phyloP scores from a whole-genome alignment of 2,113 vertebrate genomes.

The Ellobius talpinus region DNA sequence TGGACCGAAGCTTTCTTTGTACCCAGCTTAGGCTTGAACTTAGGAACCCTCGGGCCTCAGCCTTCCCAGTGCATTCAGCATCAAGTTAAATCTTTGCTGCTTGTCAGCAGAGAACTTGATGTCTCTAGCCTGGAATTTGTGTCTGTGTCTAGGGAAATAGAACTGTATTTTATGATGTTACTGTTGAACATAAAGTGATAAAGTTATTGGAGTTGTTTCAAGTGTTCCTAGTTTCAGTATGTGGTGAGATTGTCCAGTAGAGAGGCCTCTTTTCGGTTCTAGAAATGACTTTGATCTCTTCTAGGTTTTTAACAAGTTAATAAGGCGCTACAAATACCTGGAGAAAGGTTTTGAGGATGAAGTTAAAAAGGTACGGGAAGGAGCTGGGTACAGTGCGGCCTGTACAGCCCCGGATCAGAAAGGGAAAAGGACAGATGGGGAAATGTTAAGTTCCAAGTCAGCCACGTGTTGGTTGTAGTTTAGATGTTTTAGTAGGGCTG shows the following conservation, averaged over 20 bases:
- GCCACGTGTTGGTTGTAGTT: not conserved
- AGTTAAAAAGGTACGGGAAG: slow-evolving; percentile 96
- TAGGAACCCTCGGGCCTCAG: not conserved
- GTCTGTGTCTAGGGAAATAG: not conserved
- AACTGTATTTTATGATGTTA: not conserved
- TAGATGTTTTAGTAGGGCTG: not conserved
- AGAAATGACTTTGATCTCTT: slow-evolving; percentile 46
- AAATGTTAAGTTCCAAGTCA: not conserved
- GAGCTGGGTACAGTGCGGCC: not conserved
- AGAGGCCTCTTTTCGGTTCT: not conserved
- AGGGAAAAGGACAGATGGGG: not conserved
- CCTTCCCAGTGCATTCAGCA: not conserved
- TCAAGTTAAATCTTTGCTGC: not conserved
- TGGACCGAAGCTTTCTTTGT: not conserved
- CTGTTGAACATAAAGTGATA: not conserved
- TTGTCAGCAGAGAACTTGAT: slow-evolving; percentile 4
- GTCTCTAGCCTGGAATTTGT: not conserved
- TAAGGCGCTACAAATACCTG: slow-evolving; percentile 99
- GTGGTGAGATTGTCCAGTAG: not conserved
- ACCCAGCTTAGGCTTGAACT: not conserved
- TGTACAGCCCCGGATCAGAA: not conserved
- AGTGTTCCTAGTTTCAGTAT: not conserved
- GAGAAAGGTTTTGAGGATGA: slow-evolving; percentile 99
- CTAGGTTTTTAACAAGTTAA: slow-evolving; percentile 99
- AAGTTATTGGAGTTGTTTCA: not conserved